phyloP scores from a whole-genome alignment of 2,797 vertebrate species.

The Anomalospiza imberbis region DNA sequence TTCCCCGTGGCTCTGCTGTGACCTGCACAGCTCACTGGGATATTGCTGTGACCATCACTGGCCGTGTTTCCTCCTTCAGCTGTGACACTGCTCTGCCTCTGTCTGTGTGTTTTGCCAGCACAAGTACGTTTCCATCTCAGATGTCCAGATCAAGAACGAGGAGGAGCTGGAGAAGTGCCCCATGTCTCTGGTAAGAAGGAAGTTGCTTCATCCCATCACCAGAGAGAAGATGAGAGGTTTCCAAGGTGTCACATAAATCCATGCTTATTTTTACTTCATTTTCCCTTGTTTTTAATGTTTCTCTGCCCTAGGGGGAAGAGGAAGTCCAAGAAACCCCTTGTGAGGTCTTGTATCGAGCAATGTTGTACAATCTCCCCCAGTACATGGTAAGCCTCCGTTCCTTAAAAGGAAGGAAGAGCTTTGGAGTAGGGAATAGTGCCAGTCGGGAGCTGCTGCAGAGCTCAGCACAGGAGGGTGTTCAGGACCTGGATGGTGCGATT shows the following conservation, averaged over 20 bases:
- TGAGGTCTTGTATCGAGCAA: conserved; percentile 89
- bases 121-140: conserved; percentile 92
- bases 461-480: fast-evolving
- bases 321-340: conserved; percentile 89
- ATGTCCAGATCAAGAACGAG: conserved; percentile 91
- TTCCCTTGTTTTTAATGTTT: background rate
- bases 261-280: background rate
- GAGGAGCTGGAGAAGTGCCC: conserved; percentile 93
- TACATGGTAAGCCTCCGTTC: conserved; percentile 83
- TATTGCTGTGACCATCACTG: fast-evolving
- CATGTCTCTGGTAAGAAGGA: conserved; percentile 87
- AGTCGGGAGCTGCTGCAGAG: background rate
- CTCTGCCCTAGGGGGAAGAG: conserved; percentile 84
- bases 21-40: background rate
- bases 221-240: background rate
- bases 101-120: conserved; percentile 77
- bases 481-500: background rate
- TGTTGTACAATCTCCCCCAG: conserved; percentile 93
- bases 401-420: background rate
- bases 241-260: background rate
- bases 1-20: background rate
- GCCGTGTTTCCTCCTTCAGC: background rate
- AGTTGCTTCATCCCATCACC: background rate
- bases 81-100: background rate
- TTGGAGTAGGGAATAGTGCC: background rate